Evolutionary conservation across 2,113 vertebrate genomes (phyloP).

Genomic region (Tyto alba): DNA sequence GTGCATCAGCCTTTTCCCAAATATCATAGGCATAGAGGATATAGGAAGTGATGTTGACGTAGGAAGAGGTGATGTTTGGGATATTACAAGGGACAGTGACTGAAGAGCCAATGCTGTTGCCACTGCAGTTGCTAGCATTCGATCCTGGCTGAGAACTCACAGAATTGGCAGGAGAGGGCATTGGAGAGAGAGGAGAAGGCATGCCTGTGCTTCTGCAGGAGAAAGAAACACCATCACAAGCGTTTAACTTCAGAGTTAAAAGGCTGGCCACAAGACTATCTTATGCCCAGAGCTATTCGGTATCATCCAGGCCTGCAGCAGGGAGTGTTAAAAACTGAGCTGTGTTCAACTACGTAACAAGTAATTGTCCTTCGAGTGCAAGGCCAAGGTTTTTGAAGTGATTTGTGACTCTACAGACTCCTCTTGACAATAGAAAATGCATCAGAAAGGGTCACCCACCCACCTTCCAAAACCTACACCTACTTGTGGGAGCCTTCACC

Average conservation of each 20-base stretch:
- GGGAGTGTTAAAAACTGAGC: neutral
- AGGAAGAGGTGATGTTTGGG: slow-evolving; percentile 82
- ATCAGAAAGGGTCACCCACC: neutral
- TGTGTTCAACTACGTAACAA: neutral
- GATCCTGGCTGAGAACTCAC: slow-evolving; percentile 66
- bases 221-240: neutral
- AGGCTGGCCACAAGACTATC: neutral
- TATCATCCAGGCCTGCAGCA: neutral
- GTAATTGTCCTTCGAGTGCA: neutral
- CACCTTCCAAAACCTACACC: neutral
- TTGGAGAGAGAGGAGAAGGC: slow-evolving; percentile 76
- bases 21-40: slow-evolving; percentile 83
- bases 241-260: neutral
- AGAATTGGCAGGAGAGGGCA: slow-evolving; percentile 79
- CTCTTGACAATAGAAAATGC: neutral
- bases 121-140: slow-evolving; percentile 54
- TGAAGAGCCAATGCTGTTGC: slow-evolving; percentile 29
- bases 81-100: slow-evolving; percentile 77
- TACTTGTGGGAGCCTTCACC: neutral
- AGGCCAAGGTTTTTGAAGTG: neutral
- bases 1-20: slow-evolving; percentile 88
- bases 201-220: slow-evolving; percentile 75
- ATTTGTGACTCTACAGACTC: neutral
- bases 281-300: neutral
- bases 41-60: slow-evolving; percentile 87